These are phyloP conservation scores for Nymphicus hollandicus DNA, from an alignment of 2,113 vertebrate genomes.

Conservation along the genomic window DNA sequence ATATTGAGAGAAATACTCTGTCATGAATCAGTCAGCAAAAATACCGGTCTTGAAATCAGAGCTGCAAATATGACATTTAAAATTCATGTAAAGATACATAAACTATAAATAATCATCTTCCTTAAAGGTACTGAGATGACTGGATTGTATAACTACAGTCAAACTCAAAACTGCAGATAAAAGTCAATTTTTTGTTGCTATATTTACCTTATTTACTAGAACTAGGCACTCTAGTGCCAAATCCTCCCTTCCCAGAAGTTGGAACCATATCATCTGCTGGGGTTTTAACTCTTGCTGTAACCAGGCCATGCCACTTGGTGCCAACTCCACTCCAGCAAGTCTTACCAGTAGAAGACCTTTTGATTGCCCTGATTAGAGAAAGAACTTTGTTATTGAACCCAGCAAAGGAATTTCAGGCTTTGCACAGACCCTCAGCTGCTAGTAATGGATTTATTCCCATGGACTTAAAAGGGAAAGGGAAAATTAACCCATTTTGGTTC, in stretches of 20 bases:
- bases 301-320: conserved; percentile 77
- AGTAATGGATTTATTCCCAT: rapidly evolving
- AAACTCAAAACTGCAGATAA: neutral
- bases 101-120: neutral
- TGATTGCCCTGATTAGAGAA: conserved; percentile 66
- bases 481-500: neutral
- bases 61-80: neutral
- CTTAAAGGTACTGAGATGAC: neutral
- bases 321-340: conserved; percentile 89
- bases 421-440: neutral
- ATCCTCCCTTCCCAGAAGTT: conserved; percentile 83
- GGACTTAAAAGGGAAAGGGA: neutral
- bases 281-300: conserved; percentile 77
- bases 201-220: conserved; percentile 80
- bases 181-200: neutral
- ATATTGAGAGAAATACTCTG: neutral
- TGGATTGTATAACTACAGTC: neutral
- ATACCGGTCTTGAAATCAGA: neutral
- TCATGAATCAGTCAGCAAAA: neutral
- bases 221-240: conserved; percentile 83
- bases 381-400: neutral
- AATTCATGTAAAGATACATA: neutral
- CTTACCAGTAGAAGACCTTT: conserved; percentile 75
- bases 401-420: neutral
- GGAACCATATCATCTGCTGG: conserved; percentile 83